Evolutionary conservation across 2,888 invertebrate species (phyloP).

Genomic region (Cryptus viduatorius): DNA sequence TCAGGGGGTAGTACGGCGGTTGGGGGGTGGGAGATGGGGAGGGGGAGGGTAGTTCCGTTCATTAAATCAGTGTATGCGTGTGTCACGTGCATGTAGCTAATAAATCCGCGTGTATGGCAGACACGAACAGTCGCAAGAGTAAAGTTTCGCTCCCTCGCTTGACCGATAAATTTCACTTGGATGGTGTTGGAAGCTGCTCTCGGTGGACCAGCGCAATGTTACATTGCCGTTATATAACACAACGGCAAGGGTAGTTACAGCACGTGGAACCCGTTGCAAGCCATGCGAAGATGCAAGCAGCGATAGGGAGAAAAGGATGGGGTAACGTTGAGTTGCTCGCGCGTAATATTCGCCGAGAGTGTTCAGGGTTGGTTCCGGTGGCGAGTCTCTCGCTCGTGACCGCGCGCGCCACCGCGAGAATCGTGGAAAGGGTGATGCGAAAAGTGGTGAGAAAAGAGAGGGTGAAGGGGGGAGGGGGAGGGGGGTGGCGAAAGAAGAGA

Average conservation of each 20-base stretch:
- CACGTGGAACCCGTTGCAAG: not conserved
- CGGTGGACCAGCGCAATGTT: slow-evolving; percentile 35
- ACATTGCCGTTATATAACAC: slow-evolving; percentile 35
- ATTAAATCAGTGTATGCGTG: not conserved
- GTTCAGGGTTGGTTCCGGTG: slow-evolving; percentile 36
- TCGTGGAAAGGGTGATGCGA: slow-evolving; percentile 59
- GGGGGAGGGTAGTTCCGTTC: no score
- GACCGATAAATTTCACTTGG: slow-evolving; percentile 69
- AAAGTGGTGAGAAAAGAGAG: slow-evolving; percentile 21
- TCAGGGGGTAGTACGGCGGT: no score
- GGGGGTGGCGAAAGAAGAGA: slow-evolving; percentile 24
- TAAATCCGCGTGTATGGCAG: not conserved
- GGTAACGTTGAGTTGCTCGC: slow-evolving; percentile 5
- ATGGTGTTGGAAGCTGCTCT: slow-evolving; percentile 8
- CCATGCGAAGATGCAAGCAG: not conserved
- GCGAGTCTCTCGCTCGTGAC: slow-evolving; percentile 28
- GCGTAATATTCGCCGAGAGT: slow-evolving; percentile 45
- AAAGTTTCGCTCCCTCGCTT: slow-evolving; percentile 66
- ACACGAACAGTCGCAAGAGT: slow-evolving; percentile 48
- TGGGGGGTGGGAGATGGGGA: no score
- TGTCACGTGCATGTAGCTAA: not conserved
- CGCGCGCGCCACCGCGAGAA: slow-evolving; percentile 11
- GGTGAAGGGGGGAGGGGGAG: not conserved
- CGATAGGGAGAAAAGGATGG: not conserved
- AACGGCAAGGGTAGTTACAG: slow-evolving; percentile 15